A percentile compares a stretch with the other conserved stretches of the same genome.
phyloP scores from a whole-genome alignment of 1,140 invertebrate species.

The Microvelia longipes region DNA sequence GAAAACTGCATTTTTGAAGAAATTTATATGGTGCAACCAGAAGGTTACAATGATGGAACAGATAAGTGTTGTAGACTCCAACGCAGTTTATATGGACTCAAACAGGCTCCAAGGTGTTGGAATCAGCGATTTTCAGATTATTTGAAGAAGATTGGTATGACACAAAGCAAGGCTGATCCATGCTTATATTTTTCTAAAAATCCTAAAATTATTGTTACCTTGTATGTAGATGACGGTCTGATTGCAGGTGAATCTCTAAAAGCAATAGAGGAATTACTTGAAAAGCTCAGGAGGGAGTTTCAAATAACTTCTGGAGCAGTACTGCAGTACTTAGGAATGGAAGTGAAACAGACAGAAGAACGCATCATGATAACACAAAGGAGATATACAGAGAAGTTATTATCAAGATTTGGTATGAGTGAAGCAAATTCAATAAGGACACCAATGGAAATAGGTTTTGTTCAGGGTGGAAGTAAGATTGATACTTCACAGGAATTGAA shows the following conservation, averaged over 20 bases:
- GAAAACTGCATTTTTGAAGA: slow-evolving; percentile 24
- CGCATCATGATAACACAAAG: neutral
- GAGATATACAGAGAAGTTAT: neutral
- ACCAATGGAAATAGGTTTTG: no score
- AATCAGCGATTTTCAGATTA: slow-evolving; percentile 20
- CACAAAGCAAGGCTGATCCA: neutral
- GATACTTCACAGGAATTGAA: no score
- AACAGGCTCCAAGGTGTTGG: slow-evolving; percentile 27
- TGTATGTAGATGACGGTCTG: neutral
- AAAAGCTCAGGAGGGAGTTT: neutral
- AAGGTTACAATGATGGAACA: slow-evolving; percentile 17
- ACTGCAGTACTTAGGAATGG: neutral
- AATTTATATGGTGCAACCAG: slow-evolving; percentile 28
- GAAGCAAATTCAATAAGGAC: neutral
- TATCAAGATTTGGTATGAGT: neutral
- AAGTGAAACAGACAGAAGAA: neutral
- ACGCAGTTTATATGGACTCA: slow-evolving; percentile 25
- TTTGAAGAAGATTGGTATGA: neutral
- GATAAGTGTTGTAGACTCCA: slow-evolving; percentile 24
- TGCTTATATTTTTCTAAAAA: neutral
- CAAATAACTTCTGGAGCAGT: neutral
- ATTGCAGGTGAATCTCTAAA: neutral
- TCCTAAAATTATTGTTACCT: neutral
- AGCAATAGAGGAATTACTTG: neutral
- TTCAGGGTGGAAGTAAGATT: no score